A percentile compares a stretch with the other conserved stretches of the same genome.
Evolutionary conservation across 2,888 invertebrate genomes (phyloP).

Genomic region (Deilephila elpenor): DNA sequence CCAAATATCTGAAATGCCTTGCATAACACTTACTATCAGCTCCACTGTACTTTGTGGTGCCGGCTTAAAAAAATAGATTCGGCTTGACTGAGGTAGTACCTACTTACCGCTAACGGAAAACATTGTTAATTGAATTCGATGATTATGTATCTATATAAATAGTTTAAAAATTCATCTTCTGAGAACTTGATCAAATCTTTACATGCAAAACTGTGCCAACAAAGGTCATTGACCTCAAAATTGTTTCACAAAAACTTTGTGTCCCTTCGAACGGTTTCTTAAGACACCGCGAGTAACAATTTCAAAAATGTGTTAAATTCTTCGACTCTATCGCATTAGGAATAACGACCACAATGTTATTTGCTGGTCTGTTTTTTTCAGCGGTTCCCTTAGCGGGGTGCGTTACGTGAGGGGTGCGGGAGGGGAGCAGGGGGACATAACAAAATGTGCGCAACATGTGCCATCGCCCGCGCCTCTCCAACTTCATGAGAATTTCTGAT

Average conservation of each 20-base stretch:
- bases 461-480: conserved; percentile 56
- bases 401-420: conserved; percentile 53
- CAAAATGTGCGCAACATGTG: conserved; percentile 78
- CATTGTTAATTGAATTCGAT: too few relatives aligned
- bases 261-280: conserved; percentile 47
- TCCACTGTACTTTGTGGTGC: too few relatives aligned
- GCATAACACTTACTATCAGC: too few relatives aligned
- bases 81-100: too few relatives aligned
- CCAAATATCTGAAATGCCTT: too few relatives aligned
- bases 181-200: neutral
- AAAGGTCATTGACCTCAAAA: conserved; percentile 60
- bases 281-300: conserved; percentile 9
- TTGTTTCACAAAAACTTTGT: conserved; percentile 54
- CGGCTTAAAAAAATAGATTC: too few relatives aligned
- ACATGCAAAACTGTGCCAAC: conserved; percentile 43
- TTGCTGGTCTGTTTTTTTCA: conserved; percentile 69
- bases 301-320: conserved; percentile 31
- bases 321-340: conserved; percentile 40
- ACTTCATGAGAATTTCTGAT: conserved; percentile 80
- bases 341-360: conserved; percentile 55
- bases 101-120: neutral
- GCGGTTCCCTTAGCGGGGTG: conserved; percentile 72
- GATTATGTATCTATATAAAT: neutral
- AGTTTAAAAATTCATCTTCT: neutral
- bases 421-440: conserved; percentile 62